Base-by-base conservation (phyloP, 2,797 vertebrate species). In the Lophura swinhoii region DNA sequence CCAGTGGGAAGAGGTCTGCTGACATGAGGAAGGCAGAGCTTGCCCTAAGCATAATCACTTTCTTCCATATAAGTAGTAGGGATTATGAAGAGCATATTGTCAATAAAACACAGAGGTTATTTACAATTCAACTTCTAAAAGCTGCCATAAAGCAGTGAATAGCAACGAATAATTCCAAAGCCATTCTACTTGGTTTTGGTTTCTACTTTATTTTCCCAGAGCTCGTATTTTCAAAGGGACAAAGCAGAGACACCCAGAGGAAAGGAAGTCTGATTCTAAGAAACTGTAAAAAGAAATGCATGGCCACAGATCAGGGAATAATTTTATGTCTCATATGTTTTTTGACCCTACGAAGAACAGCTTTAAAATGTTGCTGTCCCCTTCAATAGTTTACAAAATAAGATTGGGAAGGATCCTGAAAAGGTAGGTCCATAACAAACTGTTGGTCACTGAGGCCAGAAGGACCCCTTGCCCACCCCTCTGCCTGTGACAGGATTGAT, bases 401-500 rank as follows among this genome's bases (percentile, higher is more conserved):
- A 37, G 1, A 14, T 48, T 39, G 58, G 11, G 2, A 2, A 49
- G 35, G 82, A 72, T 92, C 58, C 94, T 91, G 77, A 86, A 87
- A 87, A 90, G 51, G 48, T 44, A 90, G 90, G 83, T 93, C 66
- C 41, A 10, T 93, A 77, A 90, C 83, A 88, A 90, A 88, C 69
- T 80, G 41, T 79, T 90, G 31, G 75, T 90, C 62, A 77, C n/a
- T 23, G 91, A 90, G 81, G 90, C 84, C 68, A 89, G 93, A 93
- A 90, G 71, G 93, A 95, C 96, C 92, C 95, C 80, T 93, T 76
- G 72, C 35, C 88, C 91, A 96, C 75, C 75, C 83, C 69, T 92
- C 82, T 92, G 82, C 66, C 87, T 73, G 84, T 23, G 93, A 59
- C 75, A 96, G 91, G 96, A 97, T 97, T 97, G 95, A 96, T 97